Evolutionary conservation across 1,140 invertebrate species (phyloP), one percentile per base, ranked within the genome.

Genomic region (Sinella curviseta): DNA sequence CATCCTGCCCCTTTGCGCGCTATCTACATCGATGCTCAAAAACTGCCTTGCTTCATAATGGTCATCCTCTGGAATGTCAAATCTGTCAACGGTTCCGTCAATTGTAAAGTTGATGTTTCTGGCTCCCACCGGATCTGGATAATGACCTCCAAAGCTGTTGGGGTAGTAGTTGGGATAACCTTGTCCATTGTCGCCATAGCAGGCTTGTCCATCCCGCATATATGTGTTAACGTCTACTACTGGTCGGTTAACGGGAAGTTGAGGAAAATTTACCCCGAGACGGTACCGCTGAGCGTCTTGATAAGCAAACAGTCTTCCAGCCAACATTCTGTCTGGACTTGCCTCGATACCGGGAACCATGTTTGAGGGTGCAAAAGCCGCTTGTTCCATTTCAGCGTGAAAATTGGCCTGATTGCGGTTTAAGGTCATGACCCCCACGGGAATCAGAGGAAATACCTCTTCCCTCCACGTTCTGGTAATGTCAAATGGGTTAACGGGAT

Each of bases 401-500:
- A 97, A 97, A 86, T 98, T 98, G 81, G 91, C 91, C 0, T 96
- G 94, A 86, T 97, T 97, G 65, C 91, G 89, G 86, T 97, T 92
- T 39, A 99, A 88, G 0, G 95, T 93, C 82, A 99, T 86, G 87
- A 93, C 93, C 0, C 97, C 97, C 0, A 98, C 96, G 8, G 91
- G 92, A 77, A 97, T 97, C 74, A 99, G 88, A 17, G 97, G 97
- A 86, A 89, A 98, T 20, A 98, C 94, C 26, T 88, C 87, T 76
- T 98, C 96, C 0, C 95, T 92, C 97, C 97, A 98, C 14, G 97
- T 48, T 8, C 97, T 97, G 36, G 96, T 97, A 31, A 97, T 83
- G 86, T 97, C 96, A 85, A 97, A 97, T 26, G 95, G 95, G 90
- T 97, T 95, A 87, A 92, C 96, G 81, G 88, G 89, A 48, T 75